Conservation (phyloP, 1,140 invertebrate species). For the Portunus trituberculatus region DNA sequence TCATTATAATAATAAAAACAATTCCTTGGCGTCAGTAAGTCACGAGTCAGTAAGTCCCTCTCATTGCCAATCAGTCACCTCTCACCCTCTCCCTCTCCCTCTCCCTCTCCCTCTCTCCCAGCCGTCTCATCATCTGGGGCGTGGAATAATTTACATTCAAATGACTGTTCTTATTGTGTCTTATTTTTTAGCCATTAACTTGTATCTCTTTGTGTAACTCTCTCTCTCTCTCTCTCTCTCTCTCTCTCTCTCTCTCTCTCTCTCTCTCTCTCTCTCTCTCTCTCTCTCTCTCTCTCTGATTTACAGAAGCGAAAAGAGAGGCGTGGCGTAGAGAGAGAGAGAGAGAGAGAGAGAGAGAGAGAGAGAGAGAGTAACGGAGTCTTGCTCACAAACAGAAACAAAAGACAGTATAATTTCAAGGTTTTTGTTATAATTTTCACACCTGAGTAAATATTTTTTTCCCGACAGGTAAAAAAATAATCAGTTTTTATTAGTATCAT, state of each 20-base stretch:
- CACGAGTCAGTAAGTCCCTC: no score
- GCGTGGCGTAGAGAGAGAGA: background rate
- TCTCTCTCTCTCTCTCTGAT: constrained; percentile 1
- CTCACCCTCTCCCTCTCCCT: no score
- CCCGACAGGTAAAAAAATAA: no score
- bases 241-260: constrained; percentile 20
- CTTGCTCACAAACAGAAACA: no score
- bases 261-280: constrained; percentile 20
- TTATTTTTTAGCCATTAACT: no score
- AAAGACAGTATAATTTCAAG: no score
- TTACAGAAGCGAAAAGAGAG: background rate
- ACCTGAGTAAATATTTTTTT: no score
- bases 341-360: background rate
- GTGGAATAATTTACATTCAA: background rate
- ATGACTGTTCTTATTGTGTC: constrained; percentile 3
- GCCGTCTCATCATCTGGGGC: background rate
- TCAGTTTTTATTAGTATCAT: no score
- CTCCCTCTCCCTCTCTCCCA: background rate
- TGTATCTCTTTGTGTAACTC: background rate
- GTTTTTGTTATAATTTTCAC: no score
- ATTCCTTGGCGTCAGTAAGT: no score
- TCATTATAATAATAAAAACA: background rate
- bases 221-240: background rate
- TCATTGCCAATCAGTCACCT: no score
- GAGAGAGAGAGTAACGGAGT: no score